These are phyloP conservation scores for Poeciliopsis prolifica DNA, from an alignment of 2,113 vertebrate species.

Conservation along the genomic window DNA sequence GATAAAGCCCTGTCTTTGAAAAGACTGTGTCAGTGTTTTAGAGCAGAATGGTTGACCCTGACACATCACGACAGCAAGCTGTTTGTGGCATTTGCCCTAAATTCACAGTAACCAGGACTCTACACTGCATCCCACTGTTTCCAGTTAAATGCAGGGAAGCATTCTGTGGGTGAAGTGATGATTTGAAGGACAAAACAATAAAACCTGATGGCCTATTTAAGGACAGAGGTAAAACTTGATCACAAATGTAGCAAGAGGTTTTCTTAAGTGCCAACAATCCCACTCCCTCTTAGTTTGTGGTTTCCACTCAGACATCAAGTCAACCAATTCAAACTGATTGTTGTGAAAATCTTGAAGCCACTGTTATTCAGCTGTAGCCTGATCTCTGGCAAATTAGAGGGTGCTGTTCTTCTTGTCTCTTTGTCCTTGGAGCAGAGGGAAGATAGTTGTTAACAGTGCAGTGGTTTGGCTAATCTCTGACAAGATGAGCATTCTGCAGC, in stretches of 20 bases:
- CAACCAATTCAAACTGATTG: conserved; percentile 33
- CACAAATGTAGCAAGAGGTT: conserved; percentile 3
- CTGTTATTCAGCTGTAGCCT: conserved; percentile 58
- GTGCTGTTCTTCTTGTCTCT: conserved; percentile 37
- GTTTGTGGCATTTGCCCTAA: conserved; percentile 57
- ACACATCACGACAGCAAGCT: conserved; percentile 50
- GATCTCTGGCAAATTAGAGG: conserved; percentile 62
- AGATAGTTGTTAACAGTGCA: conserved; percentile 41
- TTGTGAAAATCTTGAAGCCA: conserved; percentile 46
- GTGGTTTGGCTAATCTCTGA: conserved; percentile 48
- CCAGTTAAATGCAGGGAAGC: conserved; percentile 17
- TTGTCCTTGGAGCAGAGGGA: conserved; percentile 25
- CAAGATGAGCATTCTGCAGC: conserved; percentile 47
- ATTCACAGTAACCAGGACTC: conserved; percentile 39
- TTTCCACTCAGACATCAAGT: conserved; percentile 35
- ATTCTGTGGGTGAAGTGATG: conserved; percentile 23
- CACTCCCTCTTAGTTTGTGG: conserved; percentile 16
- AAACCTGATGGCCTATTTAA: not conserved
- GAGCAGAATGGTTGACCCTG: conserved; percentile 55
- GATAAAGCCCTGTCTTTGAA: conserved; percentile 62
- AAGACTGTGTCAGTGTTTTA: conserved; percentile 40
- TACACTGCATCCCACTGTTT: not conserved
- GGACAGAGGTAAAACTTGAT: conserved; percentile 18
- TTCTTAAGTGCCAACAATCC: conserved; percentile 13
- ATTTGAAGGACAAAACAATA: not conserved